A percentile compares a stretch with the other conserved stretches of the same genome.
Conservation (phyloP, 1,140 invertebrate species). For the Drosophila nebulosa region DNA sequence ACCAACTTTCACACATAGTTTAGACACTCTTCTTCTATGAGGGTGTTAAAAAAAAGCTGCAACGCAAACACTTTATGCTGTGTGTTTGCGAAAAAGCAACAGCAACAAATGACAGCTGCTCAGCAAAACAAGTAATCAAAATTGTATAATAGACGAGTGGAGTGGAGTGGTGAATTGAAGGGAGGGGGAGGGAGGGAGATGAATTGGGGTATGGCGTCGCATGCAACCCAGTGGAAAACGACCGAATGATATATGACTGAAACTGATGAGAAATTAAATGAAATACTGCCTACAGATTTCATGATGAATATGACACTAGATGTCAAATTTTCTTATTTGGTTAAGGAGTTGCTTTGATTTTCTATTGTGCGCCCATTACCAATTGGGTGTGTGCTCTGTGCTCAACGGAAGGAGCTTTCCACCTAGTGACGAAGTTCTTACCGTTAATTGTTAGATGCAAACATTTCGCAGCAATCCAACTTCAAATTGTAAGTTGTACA, state of each 20-base stretch:
- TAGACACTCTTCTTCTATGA: not conserved
- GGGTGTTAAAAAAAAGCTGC: conserved; percentile 64
- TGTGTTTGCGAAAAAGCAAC: conserved; percentile 33
- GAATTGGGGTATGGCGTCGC: not conserved
- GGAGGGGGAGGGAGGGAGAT: not conserved
- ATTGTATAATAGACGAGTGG: conserved; percentile 35
- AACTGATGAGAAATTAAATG: too few species aligned
- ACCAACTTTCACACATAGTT: not conserved
- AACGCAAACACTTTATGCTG: conserved; percentile 70
- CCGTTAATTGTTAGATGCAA: too few species aligned
- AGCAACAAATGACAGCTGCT: conserved; percentile 49
- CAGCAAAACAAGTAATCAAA: conserved; percentile 27
- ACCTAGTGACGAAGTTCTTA: too few species aligned
- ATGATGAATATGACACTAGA: too few species aligned
- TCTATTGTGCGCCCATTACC: too few species aligned
- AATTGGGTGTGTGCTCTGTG: too few species aligned
- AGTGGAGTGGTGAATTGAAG: not conserved
- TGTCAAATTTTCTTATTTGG: conserved; percentile 82
- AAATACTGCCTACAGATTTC: too few species aligned
- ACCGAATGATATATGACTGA: conserved; percentile 9
- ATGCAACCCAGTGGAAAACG: not conserved
- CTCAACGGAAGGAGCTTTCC: too few species aligned
- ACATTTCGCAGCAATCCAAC: too few species aligned
- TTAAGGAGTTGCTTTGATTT: too few species aligned
- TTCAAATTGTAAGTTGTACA: too few species aligned